phyloP scores from a whole-genome alignment of 2,113 vertebrate genomes.

The Camelus dromedarius region DNA sequence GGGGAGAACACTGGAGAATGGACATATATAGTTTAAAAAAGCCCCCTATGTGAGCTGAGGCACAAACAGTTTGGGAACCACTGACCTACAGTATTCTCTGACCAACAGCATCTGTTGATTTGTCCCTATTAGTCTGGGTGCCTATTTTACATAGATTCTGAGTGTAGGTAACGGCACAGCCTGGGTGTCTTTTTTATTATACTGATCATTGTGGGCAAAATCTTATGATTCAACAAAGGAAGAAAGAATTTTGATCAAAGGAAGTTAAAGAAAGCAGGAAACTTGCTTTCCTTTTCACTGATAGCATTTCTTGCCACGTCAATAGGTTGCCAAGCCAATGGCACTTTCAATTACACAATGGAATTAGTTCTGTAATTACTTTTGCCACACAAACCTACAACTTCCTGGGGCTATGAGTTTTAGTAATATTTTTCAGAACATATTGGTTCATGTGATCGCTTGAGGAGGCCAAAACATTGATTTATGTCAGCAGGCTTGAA shows the following conservation, averaged over 20 bases:
- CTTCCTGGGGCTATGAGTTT: conserved; percentile 67
- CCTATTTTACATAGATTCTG: neutral
- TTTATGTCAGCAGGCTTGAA: conserved; percentile 39
- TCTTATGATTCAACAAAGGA: conserved; percentile 25
- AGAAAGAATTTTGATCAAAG: conserved; percentile 28
- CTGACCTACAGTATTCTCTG: neutral
- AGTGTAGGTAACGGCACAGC: neutral
- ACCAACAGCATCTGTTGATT: neutral
- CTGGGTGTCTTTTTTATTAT: conserved; percentile 21
- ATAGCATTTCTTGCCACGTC: neutral
- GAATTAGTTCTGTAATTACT: conserved; percentile 65
- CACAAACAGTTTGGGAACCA: neutral
- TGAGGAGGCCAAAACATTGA: conserved; percentile 35
- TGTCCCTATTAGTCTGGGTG: neutral
- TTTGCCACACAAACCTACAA: conserved; percentile 38
- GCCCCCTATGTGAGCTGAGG: neutral
- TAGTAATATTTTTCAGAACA: conserved; percentile 65
- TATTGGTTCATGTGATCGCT: conserved; percentile 40
- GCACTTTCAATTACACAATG: conserved; percentile 65
- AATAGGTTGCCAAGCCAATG: neutral
- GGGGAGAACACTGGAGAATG: neutral
- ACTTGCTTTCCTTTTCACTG: conserved; percentile 63
- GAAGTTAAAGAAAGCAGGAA: conserved; percentile 53
- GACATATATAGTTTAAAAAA: neutral
- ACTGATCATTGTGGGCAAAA: neutral